Evolutionary conservation across 1,140 invertebrate species (phyloP), one percentile per base, ranked within the genome.

Genomic region (Goniozus legneri): DNA sequence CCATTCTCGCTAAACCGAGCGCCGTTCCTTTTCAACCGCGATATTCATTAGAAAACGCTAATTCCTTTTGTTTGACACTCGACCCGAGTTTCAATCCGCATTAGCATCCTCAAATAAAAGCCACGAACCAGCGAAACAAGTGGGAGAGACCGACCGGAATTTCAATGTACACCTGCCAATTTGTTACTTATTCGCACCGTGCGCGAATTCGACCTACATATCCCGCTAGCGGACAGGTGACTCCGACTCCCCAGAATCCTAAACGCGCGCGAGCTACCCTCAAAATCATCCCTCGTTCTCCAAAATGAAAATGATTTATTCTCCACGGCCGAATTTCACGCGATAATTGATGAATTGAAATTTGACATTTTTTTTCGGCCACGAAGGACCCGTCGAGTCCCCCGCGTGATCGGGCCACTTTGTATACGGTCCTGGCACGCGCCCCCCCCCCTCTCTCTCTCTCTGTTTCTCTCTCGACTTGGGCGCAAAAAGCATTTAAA

Each of bases 401-500:
- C n/a, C n/a, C n/a, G n/a, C n/a, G n/a, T n/a, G n/a, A n/a, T n/a
- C n/a, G n/a, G n/a, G n/a, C n/a, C n/a, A n/a, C n/a, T n/a, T n/a
- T n/a, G n/a, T n/a, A n/a, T n/a, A n/a, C n/a, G n/a, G n/a, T n/a
- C n/a, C n/a, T n/a, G n/a, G n/a, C n/a, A n/a, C n/a, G n/a, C n/a
- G n/a, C n/a, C n/a, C n/a, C n/a, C n/a, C n/a, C n/a, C n/a, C n/a
- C n/a, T n/a, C n/a, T n/a, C n/a, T n/a, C n/a, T n/a, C n/a, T n/a
- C n/a, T n/a, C n/a, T n/a, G n/a, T n/a, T n/a, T n/a, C n/a, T n/a
- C n/a, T n/a, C n/a, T n/a, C 36, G 36, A 51, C 32, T 39, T 24
- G 35, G 35, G 47, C 55, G 57, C 52, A 61, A 52, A 66, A 63
- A 67, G 67, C 68, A 71, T 69, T 75, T 69, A 73, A n/a, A 52